Evolutionary conservation across 30 jellyfish, hydroid and myxozoan species (phyloP).

Genomic region (Rhopilema esculentum): DNA sequence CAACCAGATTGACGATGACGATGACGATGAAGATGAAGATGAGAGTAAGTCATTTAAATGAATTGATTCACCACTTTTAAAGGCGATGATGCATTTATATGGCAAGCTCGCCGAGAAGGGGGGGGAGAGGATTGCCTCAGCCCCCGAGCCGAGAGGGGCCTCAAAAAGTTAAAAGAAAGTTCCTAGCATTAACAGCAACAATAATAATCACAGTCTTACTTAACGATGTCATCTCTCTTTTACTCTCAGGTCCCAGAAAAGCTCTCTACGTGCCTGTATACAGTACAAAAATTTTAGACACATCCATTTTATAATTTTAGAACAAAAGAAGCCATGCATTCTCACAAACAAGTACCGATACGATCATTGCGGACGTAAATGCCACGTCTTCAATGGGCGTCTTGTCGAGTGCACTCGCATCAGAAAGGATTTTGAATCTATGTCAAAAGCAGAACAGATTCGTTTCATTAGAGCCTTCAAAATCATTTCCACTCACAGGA

Average conservation of each 20-base stretch:
- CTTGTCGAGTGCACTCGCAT: conserved; percentile 48
- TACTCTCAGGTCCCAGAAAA: no score
- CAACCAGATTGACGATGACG: neutral
- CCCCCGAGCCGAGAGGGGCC: no score
- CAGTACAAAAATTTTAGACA: no score
- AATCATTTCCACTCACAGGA: neutral
- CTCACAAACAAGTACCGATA: neutral
- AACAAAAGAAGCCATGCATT: neutral
- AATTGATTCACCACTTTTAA: no score
- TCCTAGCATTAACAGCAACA: no score
- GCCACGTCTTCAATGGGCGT: conserved; percentile 13
- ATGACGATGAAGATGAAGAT: neutral
- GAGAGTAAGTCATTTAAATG: no score
- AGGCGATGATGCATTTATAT: neutral
- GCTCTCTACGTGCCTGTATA: no score
- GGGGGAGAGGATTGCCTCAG: no score
- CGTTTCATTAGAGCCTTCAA: conserved; percentile 4
- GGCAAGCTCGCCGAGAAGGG: neutral
- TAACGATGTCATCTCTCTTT: no score
- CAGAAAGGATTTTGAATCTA: conserved; percentile 44
- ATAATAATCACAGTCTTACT: no score
- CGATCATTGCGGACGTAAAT: conserved; percentile 2
- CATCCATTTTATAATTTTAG: neutral
- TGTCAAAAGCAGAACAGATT: conserved; percentile 7
- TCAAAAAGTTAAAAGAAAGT: no score